phyloP scores from a whole-genome alignment of 2,797 vertebrate species.

The Siniperca obscura region DNA sequence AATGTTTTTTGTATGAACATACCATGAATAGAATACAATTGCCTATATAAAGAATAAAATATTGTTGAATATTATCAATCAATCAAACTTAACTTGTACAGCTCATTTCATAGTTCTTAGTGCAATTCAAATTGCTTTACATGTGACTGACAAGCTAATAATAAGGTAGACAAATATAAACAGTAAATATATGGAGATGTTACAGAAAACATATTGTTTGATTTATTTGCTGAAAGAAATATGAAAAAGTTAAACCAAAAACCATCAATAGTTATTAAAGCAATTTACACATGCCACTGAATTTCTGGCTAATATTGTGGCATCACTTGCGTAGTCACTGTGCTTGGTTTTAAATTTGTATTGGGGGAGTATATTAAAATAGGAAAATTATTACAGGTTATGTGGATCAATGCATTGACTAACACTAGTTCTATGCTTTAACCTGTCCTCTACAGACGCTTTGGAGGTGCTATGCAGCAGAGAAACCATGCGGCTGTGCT shows the following conservation, averaged over 20 bases:
- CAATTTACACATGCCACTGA: neutral
- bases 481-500: constrained; percentile 86
- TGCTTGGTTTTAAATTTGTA: neutral
- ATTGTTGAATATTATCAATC: neutral
- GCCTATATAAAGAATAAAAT: neutral
- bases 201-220: neutral
- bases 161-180: neutral
- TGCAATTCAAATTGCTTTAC: neutral
- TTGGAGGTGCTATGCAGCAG: constrained; percentile 92
- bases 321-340: neutral
- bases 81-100: neutral
- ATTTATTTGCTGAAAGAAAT: neutral
- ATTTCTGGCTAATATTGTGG: neutral
- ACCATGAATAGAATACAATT: neutral
- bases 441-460: constrained; percentile 83
- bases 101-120: neutral
- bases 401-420: neutral
- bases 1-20: neutral
- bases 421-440: neutral
- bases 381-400: neutral
- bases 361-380: neutral
- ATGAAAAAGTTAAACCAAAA: neutral
- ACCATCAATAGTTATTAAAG: too few species aligned
- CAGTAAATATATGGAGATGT: neutral
- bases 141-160: neutral